Evolutionary conservation across 2,113 vertebrate species (phyloP).

Genomic region (Labeo rohita): DNA sequence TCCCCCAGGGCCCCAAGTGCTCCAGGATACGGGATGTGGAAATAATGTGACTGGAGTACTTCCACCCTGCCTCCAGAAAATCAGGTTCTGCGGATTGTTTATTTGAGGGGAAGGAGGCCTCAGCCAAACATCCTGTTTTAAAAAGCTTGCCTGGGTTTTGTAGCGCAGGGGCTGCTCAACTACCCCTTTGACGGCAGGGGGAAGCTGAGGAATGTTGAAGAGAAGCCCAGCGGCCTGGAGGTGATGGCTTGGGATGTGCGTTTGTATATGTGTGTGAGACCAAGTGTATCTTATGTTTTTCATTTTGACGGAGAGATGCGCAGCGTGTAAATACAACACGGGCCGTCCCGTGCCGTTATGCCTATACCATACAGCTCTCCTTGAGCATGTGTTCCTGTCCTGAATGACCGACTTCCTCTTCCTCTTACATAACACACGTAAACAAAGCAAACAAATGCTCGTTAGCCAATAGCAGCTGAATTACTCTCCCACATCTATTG

Average conservation of each 20-base stretch:
- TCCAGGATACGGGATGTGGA: constrained; percentile 79
- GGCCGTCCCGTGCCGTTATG: constrained; percentile 19
- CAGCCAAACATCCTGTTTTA: constrained; percentile 92
- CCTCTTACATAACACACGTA: constrained; percentile 73
- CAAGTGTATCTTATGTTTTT: constrained; percentile 45
- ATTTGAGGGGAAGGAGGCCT: constrained; percentile 88
- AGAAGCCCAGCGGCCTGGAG: constrained; percentile 70
- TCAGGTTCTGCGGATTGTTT: constrained; percentile 89
- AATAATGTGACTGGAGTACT: constrained; percentile 76
- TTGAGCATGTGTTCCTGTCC: constrained; percentile 75
- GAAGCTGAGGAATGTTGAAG: constrained; percentile 74
- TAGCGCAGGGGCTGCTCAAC: constrained; percentile 70
- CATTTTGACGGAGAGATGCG: constrained; percentile 44
- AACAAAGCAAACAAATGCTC: constrained; percentile 46
- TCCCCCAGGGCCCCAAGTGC: constrained; percentile 66
- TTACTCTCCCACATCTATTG: constrained; percentile 5
- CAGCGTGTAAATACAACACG: constrained; percentile 60
- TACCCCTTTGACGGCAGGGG: constrained; percentile 74
- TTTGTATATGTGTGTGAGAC: constrained; percentile 27
- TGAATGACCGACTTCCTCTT: constrained; percentile 76
- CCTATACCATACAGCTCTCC: constrained; percentile 60
- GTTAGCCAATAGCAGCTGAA: constrained; percentile 42
- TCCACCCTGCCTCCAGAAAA: constrained; percentile 83
- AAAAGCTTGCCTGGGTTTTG: constrained; percentile 77
- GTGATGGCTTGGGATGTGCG: constrained; percentile 53